Base-by-base conservation (phyloP, 2,888 invertebrate species). In the Drosophila formosana region DNA sequence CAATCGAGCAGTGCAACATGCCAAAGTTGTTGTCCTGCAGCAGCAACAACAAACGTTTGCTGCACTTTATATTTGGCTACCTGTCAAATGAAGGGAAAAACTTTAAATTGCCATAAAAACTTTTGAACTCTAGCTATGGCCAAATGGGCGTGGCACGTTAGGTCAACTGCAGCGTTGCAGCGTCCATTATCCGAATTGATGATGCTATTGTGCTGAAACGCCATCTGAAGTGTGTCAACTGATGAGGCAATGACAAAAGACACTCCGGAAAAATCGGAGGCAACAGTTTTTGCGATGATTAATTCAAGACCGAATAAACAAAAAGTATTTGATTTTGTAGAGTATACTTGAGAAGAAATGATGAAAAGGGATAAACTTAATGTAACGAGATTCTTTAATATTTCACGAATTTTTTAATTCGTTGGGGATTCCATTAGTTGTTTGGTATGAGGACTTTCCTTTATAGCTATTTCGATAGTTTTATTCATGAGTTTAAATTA, bases 181-280 rank as follows among this genome's bases (percentile, higher is more conserved):
- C 69, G 52, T 52, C 67, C 80, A 82, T 80, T 85, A 80, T 55
- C 49, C 62, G 66, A 66, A 82, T 79, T 79, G 82, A 81, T 76
- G 81, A 63, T 55, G 66, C 58, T 57, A 46, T 65, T 71, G 64
- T 53, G 30, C 52, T 57, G 18, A 55, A 43, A 37, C 46, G 6
- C 39, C 63, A 64, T 39, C 50, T 65, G 49, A 84, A 82, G 58
- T 77, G 68, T 79, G 81, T 82, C 85, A 79, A 80, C 74, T 51
- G 71, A 28, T 43, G 50, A 49, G 41, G 52, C 57, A 66, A 51
- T 62, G 50, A 37, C 41, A 50, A 49, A 23, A 6, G 26, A 53
- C 11, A 37, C 37, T 32, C 28, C 52, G 52, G 30, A 39, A 50
- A 67, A 67, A 63, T 41, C 49, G 32, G 46, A 30, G 55, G 46